Evolutionary conservation across 2,888 invertebrate genomes (phyloP), one percentile per base, ranked within the genome.

Genomic region (Diabrotica balteata): DNA sequence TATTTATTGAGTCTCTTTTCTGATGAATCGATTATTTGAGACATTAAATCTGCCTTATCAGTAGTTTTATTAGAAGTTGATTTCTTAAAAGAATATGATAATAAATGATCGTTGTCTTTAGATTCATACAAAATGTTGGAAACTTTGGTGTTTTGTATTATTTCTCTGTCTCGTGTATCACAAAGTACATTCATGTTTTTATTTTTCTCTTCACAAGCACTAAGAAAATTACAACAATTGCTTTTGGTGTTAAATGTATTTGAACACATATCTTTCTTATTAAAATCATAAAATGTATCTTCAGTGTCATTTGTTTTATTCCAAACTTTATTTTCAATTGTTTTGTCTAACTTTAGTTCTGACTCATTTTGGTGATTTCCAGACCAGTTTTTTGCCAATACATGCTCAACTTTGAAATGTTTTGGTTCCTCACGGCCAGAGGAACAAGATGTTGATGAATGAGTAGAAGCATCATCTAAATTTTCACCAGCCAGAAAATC

Each of bases 1-100:
- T 68, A 69, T 66, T 70, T 73, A 43, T 47, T 72, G 43, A 73
- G 32, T 44, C 49, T 59, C 8, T 63, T 58, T 58, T 73, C 73
- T 7, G 73, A 65, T 3, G 4, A n/a, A 50, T 73, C 71, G 7
- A 73, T 73, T 6, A 69, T 53, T 10, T 17, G 43, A 7, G 68
- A 55, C 43, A 68, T 7, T 32, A 22, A 11, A 58, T 68, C 64
- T 9, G 44, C 22, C 8, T 47, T 53, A 1, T 49, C n/a, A 32
- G 17, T 32, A 9, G 10, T 1, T 22, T 22, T 42, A 54, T 52
- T 17, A 10, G 42, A 49, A 49, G 46, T 7, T 7, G 9, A 22
- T 32, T 59, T 59, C 47, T 59, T 49, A 9, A 47, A 45, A 7
- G 49, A 52, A 43, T 45, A 53, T 46, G 44, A 42, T 53, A 46